phyloP scores from a whole-genome alignment of 2,797 vertebrate genomes.

The Pangasius djambal region DNA sequence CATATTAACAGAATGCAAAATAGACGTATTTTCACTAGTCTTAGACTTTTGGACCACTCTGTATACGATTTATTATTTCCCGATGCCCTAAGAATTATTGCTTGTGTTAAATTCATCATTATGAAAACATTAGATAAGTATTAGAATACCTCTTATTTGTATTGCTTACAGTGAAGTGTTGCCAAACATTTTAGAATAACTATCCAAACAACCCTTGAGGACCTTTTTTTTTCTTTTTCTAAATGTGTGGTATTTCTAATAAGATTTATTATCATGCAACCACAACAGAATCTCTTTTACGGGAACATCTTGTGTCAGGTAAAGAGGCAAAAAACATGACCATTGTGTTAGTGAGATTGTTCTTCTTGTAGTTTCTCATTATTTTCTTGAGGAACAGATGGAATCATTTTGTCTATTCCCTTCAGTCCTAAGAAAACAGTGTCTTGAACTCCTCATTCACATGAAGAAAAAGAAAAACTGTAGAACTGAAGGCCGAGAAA shows the following conservation, averaged over 20 bases:
- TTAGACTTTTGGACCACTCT: neutral
- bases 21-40: neutral
- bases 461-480: constrained; percentile 48
- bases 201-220: neutral
- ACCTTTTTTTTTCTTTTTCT: neutral
- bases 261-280: neutral
- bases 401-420: neutral
- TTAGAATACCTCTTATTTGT: neutral
- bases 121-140: neutral
- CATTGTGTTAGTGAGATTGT: neutral
- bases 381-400: constrained; percentile 12
- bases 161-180: neutral
- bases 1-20: neutral
- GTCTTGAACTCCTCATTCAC: constrained; percentile 20
- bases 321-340: neutral
- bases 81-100: neutral
- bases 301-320: neutral
- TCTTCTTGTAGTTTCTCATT: neutral
- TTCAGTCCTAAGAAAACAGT: constrained; percentile 33
- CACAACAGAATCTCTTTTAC: neutral
- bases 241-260: neutral
- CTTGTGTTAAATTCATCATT: neutral
- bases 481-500: constrained; percentile 52
- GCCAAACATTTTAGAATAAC: neutral
- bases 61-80: neutral